Evolutionary conservation across 2,888 invertebrate species (phyloP), one percentile per base, ranked within the genome.

Genomic region (Phyllotreta cruciferae): DNA sequence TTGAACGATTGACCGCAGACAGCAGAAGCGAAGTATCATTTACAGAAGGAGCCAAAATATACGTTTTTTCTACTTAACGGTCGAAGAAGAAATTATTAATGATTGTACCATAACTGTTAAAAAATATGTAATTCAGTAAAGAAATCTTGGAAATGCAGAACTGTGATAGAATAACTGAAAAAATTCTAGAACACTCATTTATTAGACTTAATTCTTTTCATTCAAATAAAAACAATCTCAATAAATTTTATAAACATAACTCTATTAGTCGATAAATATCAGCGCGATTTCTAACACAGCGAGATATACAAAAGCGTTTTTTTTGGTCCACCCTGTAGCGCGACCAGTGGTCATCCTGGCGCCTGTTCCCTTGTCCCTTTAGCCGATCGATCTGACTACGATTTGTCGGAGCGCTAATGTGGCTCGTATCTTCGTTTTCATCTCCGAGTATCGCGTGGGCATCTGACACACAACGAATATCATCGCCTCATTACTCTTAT

Each of bases 371-470:
- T 70, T 73, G 74, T 73, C 68, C 69, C 47, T 63, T 57, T 66
- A 65, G 62, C 70, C 71, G 72, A 72, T 72, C 68, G 73, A 74
- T 74, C 71, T 70, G 67, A 69, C 64, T 66, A 70, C 73, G 72
- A 74, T 74, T 74, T 74, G 74, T 74, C 69, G 68, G 66, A 71
- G 66, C 64, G 70, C 72, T 74, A 74, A 74, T 74, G 73, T 70
- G 70, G 11, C 67, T 68, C 67, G 61, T 73, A 73, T 73, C 72
- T 72, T 63, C 47, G 60, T 62, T 57, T 62, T 63, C 56, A 73
- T 73, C 73, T 73, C 24, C 62, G 61, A 62, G 60, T 65, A 67
- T 70, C 70, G 71, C 71, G 73, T 72, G 72, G 63, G 74, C 61
- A 67, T 64, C 61, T 60, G 44, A 67, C 69, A 70, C 64, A 66